Evolutionary conservation across 2,797 vertebrate genomes (phyloP).

Genomic region (Sebastes nivosus): DNA sequence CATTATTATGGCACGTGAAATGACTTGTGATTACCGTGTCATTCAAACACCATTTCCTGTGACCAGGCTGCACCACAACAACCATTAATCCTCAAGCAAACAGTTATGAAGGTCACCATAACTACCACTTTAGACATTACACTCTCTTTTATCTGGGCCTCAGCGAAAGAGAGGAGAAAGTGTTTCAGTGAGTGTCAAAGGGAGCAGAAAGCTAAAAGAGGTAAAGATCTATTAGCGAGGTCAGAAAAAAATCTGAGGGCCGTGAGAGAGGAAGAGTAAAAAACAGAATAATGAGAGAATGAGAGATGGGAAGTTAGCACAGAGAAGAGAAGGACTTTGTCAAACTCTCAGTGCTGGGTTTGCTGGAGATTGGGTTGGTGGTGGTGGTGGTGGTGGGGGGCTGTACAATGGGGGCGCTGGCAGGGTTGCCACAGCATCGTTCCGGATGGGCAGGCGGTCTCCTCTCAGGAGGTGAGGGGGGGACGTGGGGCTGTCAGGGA

Average conservation of each 20-base stretch:
- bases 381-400: conserved; percentile 4
- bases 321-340: conserved; percentile 67
- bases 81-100: conserved; percentile 4
- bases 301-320: conserved; percentile 48
- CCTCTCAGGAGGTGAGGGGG: conserved; percentile 75
- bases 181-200: conserved; percentile 33
- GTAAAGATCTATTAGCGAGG: conserved; percentile 56
- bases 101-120: not conserved
- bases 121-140: conserved; percentile 2
- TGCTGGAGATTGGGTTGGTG: conserved; percentile 41
- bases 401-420: conserved; percentile 60
- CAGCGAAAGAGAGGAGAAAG: conserved; percentile 13
- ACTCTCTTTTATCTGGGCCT: conserved; percentile 13
- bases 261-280: conserved; percentile 29
- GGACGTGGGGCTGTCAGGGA: conserved; percentile 77
- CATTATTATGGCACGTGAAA: too few species aligned
- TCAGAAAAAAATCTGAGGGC: conserved; percentile 34
- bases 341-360: conserved; percentile 64
- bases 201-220: conserved; percentile 51
- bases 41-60: too few species aligned
- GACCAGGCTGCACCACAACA: not conserved
- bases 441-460: conserved; percentile 82
- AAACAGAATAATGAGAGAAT: conserved; percentile 66
- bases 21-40: too few species aligned
- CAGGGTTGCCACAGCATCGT: conserved; percentile 77